Base-by-base conservation (phyloP, 2,888 invertebrate species). In the Salticus scenicus region DNA sequence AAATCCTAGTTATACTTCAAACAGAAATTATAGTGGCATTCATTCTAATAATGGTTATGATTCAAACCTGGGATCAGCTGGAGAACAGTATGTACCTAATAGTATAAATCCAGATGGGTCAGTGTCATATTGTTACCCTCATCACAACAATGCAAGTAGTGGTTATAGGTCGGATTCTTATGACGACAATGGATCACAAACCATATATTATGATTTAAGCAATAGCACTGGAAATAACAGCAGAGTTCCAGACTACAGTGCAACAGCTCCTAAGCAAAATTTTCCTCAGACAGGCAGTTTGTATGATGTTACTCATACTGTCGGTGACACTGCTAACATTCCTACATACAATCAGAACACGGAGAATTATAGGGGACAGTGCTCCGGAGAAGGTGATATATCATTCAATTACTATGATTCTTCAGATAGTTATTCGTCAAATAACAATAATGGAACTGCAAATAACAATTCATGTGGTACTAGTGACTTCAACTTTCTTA, bases 401-500 rank as follows among this genome's bases (percentile, higher is more conserved):
- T 64, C 80, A 28, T 88, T 85, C 73, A 83, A 82, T 57, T 88
- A 87, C 28, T 87, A 87, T 66, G 87, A 87, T 63, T 87, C 87
- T 24, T 79, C 82, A n/a, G 85, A 86, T 72, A 86, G 85, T 57
- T 86, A 64, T 37, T 66, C 85, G 31, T 86, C 85, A 12, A 86
- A 86, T 42, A 87, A 87, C 66, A 79, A 87, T 73, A 80, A 83
- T 75, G 74, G 30, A 42, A 74, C 33, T 24, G 70, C 64, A 30
- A 81, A 67, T 51, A 87, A 73, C 83, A 86, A 80, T 42, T 76
- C 83, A 14, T 87, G 87, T 63, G 88, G 88, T 37, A 83, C 88
- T 31, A 87, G 79, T 41, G 97, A 97, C 92, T 97, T 97, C 92
- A 97, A 97, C 92, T 97, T 97, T 91, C 93, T 97, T 88, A 96